Evolutionary conservation across 1,140 invertebrate species (phyloP).

Genomic region (Aphaenogaster ashmeadi): DNA sequence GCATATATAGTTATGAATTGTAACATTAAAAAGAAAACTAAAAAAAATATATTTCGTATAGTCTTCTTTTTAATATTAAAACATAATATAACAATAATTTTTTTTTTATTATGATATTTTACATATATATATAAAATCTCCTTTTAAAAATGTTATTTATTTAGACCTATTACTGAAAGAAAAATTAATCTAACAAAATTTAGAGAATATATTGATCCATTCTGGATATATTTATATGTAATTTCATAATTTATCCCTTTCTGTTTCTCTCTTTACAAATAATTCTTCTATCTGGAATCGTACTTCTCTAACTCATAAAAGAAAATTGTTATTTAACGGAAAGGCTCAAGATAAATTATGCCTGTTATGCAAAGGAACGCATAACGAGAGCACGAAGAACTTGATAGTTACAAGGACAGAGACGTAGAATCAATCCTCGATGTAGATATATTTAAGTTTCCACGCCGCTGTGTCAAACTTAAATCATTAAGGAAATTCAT

Average conservation of each 20-base stretch:
- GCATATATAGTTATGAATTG: no score
- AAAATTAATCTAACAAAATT: not conserved
- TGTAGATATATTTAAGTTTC: conserved; percentile 62
- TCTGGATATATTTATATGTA: no score
- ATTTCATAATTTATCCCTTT: not conserved
- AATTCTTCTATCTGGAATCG: not conserved
- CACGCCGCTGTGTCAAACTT: conserved; percentile 49
- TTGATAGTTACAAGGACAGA: conserved; percentile 52
- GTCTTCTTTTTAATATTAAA: no score
- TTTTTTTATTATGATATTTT: not conserved
- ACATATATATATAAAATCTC: not conserved
- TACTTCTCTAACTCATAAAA: not conserved
- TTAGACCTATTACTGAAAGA: not conserved
- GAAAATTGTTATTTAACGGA: conserved; percentile 17
- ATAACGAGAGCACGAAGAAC: conserved; percentile 27
- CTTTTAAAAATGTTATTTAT: not conserved
- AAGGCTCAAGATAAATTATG: conserved; percentile 28
- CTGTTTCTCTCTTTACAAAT: not conserved
- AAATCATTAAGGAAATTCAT: conserved; percentile 70
- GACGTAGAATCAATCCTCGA: conserved; percentile 10
- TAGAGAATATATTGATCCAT: not conserved
- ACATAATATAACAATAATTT: not conserved
- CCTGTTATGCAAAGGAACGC: not conserved
- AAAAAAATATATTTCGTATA: no score
- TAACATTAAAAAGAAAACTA: no score